A percentile compares a stretch with the other conserved stretches of the same genome.
Conservation (phyloP, 2,113 vertebrate species). For the Nothoprocta pentlandii region DNA sequence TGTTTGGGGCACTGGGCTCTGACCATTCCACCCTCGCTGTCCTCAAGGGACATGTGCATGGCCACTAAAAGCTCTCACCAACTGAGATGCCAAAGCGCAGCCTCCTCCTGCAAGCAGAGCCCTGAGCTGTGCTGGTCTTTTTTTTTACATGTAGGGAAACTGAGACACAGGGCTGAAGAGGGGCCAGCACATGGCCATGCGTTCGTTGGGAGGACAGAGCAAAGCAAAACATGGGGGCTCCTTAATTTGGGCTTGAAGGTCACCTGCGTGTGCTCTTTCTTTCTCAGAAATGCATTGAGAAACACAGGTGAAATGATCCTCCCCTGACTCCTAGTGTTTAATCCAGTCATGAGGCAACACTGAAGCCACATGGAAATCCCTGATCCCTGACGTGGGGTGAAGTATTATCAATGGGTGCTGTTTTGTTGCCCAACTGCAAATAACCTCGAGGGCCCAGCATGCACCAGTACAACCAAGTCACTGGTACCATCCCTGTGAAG, state of each 20-base stretch:
- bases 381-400: background rate
- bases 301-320: background rate
- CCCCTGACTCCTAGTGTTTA: background rate
- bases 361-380: background rate
- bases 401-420: fast-evolving
- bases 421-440: background rate
- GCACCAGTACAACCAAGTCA: background rate
- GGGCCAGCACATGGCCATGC: background rate
- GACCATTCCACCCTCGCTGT: background rate
- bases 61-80: background rate
- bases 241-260: background rate
- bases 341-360: background rate
- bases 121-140: background rate
- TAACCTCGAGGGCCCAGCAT: background rate
- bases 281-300: background rate
- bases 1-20: background rate
- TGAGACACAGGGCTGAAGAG: background rate
- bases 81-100: background rate
- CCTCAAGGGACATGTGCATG: background rate
- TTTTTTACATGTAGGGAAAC: background rate
- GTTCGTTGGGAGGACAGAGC: background rate
- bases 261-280: background rate
- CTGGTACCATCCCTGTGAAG: background rate
- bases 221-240: background rate
- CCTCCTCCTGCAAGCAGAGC: fast-evolving